Conservation (phyloP, 2,888 invertebrate species). For the Chydorus sphaericus region DNA sequence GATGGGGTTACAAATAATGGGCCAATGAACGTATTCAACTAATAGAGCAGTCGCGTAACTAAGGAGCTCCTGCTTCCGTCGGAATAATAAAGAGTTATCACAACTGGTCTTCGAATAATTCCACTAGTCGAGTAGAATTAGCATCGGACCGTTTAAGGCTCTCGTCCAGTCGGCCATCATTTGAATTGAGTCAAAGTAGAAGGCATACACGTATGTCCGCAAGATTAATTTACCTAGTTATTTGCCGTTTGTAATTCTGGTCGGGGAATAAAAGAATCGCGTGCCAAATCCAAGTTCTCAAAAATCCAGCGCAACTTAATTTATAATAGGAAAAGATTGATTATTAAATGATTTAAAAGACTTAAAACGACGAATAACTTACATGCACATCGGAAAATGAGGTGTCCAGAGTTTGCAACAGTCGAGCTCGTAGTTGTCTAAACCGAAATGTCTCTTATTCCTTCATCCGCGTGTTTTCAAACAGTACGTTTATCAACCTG, state of each 20-base stretch:
- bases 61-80: too few relatives aligned
- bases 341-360: not conserved
- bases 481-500: not conserved
- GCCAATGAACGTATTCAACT: too few relatives aligned
- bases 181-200: not conserved
- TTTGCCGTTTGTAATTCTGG: not conserved
- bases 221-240: not conserved
- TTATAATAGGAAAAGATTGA: not conserved
- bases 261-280: not conserved
- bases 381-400: not conserved
- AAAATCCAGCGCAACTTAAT: not conserved
- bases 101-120: not conserved
- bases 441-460: not conserved
- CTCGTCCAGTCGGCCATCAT: not conserved
- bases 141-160: not conserved
- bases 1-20: too few relatives aligned
- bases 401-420: not conserved
- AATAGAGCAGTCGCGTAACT: too few relatives aligned
- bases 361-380: not conserved
- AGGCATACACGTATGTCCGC: not conserved
- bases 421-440: not conserved
- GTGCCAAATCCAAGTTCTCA: not conserved
- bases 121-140: not conserved
- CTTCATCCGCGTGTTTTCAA: not conserved
- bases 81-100: too few relatives aligned